Evolutionary conservation across 2,797 vertebrate species (phyloP).

Genomic region (Enteromius thamalakanensis): DNA sequence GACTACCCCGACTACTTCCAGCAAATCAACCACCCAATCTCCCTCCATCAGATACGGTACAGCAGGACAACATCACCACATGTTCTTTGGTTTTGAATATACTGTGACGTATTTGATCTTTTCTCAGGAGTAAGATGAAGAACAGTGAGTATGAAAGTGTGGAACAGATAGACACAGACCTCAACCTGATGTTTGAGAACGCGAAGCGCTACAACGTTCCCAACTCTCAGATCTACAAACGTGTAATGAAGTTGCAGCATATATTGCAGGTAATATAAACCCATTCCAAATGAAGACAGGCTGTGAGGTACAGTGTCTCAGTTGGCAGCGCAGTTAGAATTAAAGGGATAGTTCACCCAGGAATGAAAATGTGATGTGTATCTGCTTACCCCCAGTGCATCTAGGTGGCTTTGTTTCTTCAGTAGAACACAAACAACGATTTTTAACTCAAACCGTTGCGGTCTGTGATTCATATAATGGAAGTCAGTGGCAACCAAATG

Average conservation of each 20-base stretch:
- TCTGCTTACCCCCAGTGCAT: no score
- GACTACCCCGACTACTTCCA: constrained; percentile 98
- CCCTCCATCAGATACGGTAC: constrained; percentile 95
- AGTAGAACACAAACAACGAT: no score
- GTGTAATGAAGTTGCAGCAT: constrained; percentile 94
- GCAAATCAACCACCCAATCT: constrained; percentile 93
- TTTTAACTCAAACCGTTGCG: no score
- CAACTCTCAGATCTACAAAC: constrained; percentile 96
- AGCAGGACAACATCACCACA: constrained; percentile 25
- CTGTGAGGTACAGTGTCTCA: not conserved
- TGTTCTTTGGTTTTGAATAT: constrained; percentile 34
- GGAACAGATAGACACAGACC: constrained; percentile 92
- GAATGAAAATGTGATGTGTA: no score
- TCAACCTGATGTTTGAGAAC: constrained; percentile 97
- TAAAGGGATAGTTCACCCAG: no score
- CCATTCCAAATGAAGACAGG: not conserved
- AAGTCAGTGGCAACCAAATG: no score
- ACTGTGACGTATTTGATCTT: constrained; percentile 65
- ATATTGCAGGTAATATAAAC: constrained; percentile 88
- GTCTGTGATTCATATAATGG: no score
- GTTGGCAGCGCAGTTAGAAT: not conserved
- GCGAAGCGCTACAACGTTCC: constrained; percentile 96
- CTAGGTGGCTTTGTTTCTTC: no score
- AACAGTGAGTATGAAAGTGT: constrained; percentile 93
- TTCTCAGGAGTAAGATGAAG: constrained; percentile 91